Conservation (phyloP, 2,797 vertebrate genomes). For the Gymnodraco acuticeps region DNA sequence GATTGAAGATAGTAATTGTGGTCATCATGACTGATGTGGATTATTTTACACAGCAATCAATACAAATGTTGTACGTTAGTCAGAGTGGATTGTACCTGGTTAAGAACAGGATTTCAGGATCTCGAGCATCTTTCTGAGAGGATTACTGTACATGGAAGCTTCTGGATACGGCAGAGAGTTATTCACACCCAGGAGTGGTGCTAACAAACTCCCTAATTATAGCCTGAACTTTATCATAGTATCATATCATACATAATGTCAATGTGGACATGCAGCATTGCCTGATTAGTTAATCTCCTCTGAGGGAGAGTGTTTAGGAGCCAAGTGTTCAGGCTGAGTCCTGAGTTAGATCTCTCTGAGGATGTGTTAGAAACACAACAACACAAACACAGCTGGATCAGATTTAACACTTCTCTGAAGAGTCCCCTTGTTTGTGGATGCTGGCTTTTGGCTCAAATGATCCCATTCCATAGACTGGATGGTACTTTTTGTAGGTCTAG, state of each 20-base stretch:
- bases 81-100: neutral
- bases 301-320: neutral
- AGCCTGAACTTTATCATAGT: neutral
- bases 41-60: neutral
- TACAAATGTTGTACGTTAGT: neutral
- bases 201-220: neutral
- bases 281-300: neutral
- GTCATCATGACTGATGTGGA: neutral
- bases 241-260: neutral
- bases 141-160: neutral
- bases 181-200: neutral
- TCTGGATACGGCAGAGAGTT: neutral
- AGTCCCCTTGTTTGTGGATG: slow-evolving; percentile 7
- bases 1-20: neutral
- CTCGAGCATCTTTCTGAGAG: neutral
- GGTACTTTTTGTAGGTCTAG: neutral
- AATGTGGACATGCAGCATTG: neutral
- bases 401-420: neutral
- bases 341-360: neutral
- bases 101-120: neutral
- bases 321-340: neutral
- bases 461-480: neutral
- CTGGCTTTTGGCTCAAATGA: neutral
- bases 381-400: neutral
- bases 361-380: neutral